A percentile compares a stretch with the other conserved stretches of the same genome.
phyloP scores from a whole-genome alignment of 2,797 vertebrate genomes.

The Loris lydekkerianus region DNA sequence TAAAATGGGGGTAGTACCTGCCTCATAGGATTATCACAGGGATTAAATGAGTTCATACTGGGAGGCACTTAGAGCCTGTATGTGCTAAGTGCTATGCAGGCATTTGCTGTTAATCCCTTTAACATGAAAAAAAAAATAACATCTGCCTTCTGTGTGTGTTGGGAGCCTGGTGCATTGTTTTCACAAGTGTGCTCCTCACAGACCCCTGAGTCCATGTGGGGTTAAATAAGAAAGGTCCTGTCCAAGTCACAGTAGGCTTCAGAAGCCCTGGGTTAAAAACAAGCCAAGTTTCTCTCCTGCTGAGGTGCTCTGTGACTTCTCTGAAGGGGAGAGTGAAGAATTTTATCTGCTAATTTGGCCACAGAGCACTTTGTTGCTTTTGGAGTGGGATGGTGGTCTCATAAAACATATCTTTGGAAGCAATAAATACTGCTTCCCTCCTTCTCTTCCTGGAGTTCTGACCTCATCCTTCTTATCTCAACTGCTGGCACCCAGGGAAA shows the following conservation, averaged over 20 bases:
- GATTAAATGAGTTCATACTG: neutral
- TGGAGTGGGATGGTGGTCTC: neutral
- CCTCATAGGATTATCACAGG: neutral
- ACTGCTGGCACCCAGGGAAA: neutral
- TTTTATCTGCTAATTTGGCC: neutral
- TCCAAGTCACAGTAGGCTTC: neutral
- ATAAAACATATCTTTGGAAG: slow-evolving; percentile 11
- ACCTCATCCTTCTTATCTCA: neutral
- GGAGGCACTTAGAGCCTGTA: neutral
- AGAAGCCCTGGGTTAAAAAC: neutral
- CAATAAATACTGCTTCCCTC: neutral
- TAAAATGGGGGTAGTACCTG: neutral
- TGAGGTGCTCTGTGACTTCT: neutral
- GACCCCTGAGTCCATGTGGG: neutral
- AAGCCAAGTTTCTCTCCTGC: neutral
- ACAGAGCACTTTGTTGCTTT: neutral
- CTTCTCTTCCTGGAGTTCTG: neutral
- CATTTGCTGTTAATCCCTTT: neutral
- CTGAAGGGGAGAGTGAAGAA: neutral
- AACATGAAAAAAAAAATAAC: neutral
- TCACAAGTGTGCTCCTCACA: neutral
- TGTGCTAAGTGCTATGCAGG: neutral
- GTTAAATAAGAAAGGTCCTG: neutral
- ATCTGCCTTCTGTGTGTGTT: neutral
- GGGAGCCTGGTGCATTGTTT: neutral